Evolutionary conservation across 2,797 vertebrate genomes (phyloP).

Genomic region (Garrulus glandarius): DNA sequence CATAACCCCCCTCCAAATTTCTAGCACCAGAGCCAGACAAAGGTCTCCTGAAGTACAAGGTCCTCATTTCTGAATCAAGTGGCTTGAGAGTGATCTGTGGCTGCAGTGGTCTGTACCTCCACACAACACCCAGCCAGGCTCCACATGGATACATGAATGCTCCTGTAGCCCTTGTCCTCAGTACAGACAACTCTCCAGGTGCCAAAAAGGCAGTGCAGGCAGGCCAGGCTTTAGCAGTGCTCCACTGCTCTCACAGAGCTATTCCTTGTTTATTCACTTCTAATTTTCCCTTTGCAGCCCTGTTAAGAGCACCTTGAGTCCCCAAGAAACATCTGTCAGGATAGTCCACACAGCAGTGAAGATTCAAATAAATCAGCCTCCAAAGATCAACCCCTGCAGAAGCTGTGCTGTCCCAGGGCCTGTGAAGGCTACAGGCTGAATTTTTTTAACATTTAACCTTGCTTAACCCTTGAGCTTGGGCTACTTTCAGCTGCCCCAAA

Average conservation of each 20-base stretch:
- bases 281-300: not conserved
- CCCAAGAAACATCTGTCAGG: not conserved
- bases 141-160: accelerated
- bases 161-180: not conserved
- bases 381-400: not conserved
- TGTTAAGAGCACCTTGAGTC: not conserved
- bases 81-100: not conserved
- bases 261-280: not conserved
- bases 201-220: not conserved
- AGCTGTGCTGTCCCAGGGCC: not conserved
- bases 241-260: not conserved
- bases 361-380: not conserved
- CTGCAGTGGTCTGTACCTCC: not conserved
- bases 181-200: not conserved
- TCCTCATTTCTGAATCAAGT: not conserved
- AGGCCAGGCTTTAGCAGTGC: not conserved
- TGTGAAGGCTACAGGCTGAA: not conserved
- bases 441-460: slow-evolving; percentile 32
- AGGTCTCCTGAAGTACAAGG: not conserved
- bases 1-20: not conserved
- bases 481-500: not conserved
- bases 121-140: not conserved
- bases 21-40: not conserved
- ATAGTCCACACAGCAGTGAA: accelerated
- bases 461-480: slow-evolving; percentile 15